Percentiles rank a stretch among this genome's conserved stretches.
phyloP scores from a whole-genome alignment of 2,797 vertebrate genomes.

The Psittacula echo region DNA sequence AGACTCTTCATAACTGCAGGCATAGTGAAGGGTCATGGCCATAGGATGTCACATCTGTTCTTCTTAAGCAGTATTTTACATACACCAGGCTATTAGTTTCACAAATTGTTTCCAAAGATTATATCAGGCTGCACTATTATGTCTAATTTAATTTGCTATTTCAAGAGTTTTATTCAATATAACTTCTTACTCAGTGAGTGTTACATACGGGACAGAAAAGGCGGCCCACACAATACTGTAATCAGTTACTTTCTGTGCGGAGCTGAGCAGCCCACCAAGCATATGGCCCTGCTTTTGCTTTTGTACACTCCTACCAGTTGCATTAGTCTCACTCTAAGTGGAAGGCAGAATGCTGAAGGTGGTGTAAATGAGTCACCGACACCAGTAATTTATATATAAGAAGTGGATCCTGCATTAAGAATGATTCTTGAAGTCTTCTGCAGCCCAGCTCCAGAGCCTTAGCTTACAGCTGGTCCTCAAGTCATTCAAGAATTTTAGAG shows the following conservation, averaged over 20 bases:
- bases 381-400: background rate
- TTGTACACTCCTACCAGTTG: background rate
- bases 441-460: background rate
- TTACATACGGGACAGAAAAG: background rate
- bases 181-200: background rate
- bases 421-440: background rate
- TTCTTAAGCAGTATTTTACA: background rate
- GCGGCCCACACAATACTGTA: background rate
- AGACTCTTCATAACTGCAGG: fast-evolving
- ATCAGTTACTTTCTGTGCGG: background rate
- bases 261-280: background rate
- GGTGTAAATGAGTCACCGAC: background rate
- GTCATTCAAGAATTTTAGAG: background rate
- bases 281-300: background rate
- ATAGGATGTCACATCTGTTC: background rate
- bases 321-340: background rate
- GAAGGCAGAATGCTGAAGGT: background rate
- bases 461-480: background rate
- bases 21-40: background rate
- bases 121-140: background rate
- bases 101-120: background rate
- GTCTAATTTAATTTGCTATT: background rate
- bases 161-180: background rate
- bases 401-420: background rate
- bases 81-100: background rate